A percentile compares a stretch with the other conserved stretches of the same genome.
phyloP scores from a whole-genome alignment of 2,113 vertebrate species.

The Hypocryptadius cinnamomeus region DNA sequence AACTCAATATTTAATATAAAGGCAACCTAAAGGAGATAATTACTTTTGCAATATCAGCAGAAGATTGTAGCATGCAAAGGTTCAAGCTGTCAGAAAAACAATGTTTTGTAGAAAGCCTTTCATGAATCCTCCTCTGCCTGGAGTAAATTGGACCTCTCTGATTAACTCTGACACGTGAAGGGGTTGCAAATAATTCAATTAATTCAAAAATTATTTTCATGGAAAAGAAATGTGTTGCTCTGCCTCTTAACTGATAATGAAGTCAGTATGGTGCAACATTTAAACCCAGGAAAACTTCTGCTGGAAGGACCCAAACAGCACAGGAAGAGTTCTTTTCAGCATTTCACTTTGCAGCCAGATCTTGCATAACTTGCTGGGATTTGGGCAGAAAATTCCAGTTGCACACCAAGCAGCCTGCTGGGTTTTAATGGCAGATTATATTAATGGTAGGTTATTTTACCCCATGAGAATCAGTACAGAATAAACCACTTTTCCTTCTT shows the following conservation, averaged over 20 bases:
- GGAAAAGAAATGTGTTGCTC: not conserved
- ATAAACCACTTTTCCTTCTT: not conserved
- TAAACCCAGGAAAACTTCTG: not conserved
- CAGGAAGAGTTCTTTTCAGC: fast-evolving
- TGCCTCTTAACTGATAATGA: not conserved
- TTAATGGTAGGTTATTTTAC: not conserved
- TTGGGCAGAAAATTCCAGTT: not conserved
- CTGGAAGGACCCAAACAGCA: not conserved
- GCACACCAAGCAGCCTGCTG: not conserved
- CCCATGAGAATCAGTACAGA: not conserved
- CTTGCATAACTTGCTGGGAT: not conserved
- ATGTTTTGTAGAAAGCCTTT: not conserved
- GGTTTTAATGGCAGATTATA: not conserved
- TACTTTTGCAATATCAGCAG: not conserved
- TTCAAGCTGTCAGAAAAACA: not conserved
- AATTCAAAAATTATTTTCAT: not conserved
- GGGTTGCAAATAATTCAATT: not conserved
- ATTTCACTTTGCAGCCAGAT: not conserved
- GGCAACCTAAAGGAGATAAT: not conserved
- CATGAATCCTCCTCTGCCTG: not conserved
- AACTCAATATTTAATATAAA: not conserved
- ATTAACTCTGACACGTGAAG: not conserved
- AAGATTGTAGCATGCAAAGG: not conserved
- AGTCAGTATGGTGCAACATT: too few relatives aligned
- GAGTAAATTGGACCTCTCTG: not conserved